These are phyloP conservation scores for Cnemophilus loriae DNA, from an alignment of 2,113 vertebrate genomes.

Conservation along the genomic window DNA sequence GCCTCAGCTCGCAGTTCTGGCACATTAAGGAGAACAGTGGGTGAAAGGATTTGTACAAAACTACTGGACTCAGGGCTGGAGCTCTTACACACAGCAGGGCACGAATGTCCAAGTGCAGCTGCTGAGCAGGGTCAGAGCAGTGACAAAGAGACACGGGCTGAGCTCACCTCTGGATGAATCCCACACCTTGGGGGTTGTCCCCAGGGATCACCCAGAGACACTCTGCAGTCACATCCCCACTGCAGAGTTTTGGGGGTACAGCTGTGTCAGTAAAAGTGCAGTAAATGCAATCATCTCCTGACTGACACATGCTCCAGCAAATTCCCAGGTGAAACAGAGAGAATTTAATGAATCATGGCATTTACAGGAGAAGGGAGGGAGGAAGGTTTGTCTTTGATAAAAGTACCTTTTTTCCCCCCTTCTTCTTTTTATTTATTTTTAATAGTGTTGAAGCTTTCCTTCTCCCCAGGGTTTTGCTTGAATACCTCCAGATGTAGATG, in stretches of 20 bases:
- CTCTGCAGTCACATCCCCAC: background rate
- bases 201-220: background rate
- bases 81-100: background rate
- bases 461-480: background rate
- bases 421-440: background rate
- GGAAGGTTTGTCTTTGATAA: background rate
- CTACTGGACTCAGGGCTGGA: background rate
- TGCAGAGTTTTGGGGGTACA: background rate
- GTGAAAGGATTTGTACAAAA: background rate
- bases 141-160: background rate
- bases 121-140: background rate
- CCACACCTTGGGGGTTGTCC: background rate
- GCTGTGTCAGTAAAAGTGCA: background rate
- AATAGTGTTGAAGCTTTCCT: background rate
- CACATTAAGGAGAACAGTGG: background rate
- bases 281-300: background rate
- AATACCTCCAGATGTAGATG: background rate
- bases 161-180: background rate
- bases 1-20: background rate
- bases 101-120: background rate
- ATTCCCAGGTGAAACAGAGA: background rate
- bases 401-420: accelerated
- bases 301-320: background rate
- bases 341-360: background rate
- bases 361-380: background rate